Base-by-base conservation (phyloP, 1,140 invertebrate species). In the Cotesia vestalis region DNA sequence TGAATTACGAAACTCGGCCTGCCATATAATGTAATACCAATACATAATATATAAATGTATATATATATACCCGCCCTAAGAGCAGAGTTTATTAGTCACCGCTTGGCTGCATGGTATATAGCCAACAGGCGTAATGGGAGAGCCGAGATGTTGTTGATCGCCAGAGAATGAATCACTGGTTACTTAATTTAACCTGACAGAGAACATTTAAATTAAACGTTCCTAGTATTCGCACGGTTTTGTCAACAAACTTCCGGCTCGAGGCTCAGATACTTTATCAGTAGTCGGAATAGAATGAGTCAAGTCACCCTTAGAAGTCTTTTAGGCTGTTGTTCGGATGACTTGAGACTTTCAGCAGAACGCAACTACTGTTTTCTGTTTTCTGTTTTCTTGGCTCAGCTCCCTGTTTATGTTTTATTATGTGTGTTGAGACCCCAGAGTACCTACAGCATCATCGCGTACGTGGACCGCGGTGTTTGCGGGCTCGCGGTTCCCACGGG, bases 401-500 rank as follows among this genome's bases (percentile, higher is more conserved):
- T 27, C 51, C 51, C 51, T 52, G 51, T 53, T 12, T 53, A 53
- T 53, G 11, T 14, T 53, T 53, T 14, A 11, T 53, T 11, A 53
- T 53, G 52, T 53, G 14, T 53, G n/a, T n/a, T 27, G 14, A 59
- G 55, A 46, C 40, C 6, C 40, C 40, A 46, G 34, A 40, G 12
- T 35, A 12, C n/a, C 14, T 36, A 14, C 36, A 61, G 53, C 53
- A 57, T 20, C 27, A 69, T 60, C 36, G 77, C 75, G 76, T 79
- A 80, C 77, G 77, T 76, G 71, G 78, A 61, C 77, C 75, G 77
- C 74, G 51, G 75, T 76, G 77, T 84, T 78, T 80, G 80, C 77
- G 76, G 78, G 53, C 76, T 79, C 76, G 72, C 79, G 78, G 81
- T 85, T 85, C 84, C 82, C 84, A 84, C 84, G 81, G 79, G 80